Evolutionary conservation across 2,888 invertebrate species (phyloP).

Genomic region (Heliconius hortense): DNA sequence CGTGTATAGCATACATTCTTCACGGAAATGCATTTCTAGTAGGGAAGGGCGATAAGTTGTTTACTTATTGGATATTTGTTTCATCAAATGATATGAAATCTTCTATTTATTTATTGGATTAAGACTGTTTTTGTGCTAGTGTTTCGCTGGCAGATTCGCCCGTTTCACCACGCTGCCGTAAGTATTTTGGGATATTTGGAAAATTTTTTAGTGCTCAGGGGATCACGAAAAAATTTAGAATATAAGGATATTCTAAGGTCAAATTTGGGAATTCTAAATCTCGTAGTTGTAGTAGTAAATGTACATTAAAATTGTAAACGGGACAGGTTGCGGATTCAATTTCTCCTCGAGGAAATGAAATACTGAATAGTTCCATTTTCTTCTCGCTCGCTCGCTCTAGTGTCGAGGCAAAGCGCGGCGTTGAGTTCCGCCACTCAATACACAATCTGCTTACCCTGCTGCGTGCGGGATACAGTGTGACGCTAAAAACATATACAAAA

Average conservation of each 20-base stretch:
- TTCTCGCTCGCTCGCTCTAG: no score
- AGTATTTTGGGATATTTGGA: no score
- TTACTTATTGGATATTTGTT: not conserved
- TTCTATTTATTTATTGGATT: not conserved
- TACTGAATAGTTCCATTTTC: no score
- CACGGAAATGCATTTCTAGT: conserved; percentile 10
- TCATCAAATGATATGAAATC: not conserved
- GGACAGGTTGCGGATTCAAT: not conserved
- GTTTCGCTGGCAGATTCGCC: not conserved
- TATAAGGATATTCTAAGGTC: not conserved
- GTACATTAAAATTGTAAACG: no score
- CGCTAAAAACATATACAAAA: not conserved
- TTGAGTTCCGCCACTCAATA: no score
- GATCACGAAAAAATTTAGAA: no score
- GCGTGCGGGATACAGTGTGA: no score
- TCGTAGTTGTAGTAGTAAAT: not conserved
- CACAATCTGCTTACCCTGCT: no score
- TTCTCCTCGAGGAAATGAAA: not conserved
- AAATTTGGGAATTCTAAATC: not conserved
- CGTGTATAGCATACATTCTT: conserved; percentile 10
- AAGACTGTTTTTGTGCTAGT: not conserved
- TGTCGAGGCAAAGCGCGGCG: no score
- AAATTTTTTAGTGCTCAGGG: no score
- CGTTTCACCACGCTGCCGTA: not conserved
- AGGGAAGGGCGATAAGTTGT: conserved; percentile 5